Evolutionary conservation across 2,888 invertebrate species (phyloP), one percentile per base, ranked within the genome.

Genomic region (Hemithea aestivaria): DNA sequence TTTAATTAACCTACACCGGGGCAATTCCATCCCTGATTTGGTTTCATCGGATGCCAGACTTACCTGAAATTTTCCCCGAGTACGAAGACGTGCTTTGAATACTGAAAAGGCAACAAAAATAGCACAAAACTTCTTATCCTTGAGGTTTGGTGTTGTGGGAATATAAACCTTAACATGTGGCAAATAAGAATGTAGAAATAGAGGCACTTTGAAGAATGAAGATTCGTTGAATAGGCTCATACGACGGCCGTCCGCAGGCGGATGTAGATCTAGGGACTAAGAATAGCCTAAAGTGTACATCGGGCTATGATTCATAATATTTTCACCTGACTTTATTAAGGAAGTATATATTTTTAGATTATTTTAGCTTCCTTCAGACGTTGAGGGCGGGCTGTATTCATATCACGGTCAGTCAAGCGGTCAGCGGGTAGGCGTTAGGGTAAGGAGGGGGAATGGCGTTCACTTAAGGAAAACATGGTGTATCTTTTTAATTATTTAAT

Each of bases 71-170:
- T 35, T 35, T 28, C 25, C 22, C 25, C 35, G 25, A 20, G 27
- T 40, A 26, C 27, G 21, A 28, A 3, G 28, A 28, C 32, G 36
- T 41, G 41, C n/a, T 21, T 12, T 29, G 41, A 36, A 32, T 36
- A 26, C 25, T 27, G 16, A 40, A 41, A 28, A 7, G 21, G 8
- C 28, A 20, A 22, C 32, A 11, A 35, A 25, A 36, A 35, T 22
- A 24, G 27, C 21, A 12, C 25, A 8, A 10, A 24, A 36, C 10
- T 28, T 9, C 21, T 10, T 28, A 22, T 16, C 22, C 8, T 31
- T 5, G n/a, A 8, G 7, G 4, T 11, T 10, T 11, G 0, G 8
- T 20, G 23, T 5, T n/a, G 20, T 23, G 11, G 20, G 3, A 31
- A 28, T 20, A 27, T 11, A 0, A 3, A 27, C 20, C 10, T 11